Conservation (phyloP, 2,888 invertebrate species). For the Clitarchus hookeri region DNA sequence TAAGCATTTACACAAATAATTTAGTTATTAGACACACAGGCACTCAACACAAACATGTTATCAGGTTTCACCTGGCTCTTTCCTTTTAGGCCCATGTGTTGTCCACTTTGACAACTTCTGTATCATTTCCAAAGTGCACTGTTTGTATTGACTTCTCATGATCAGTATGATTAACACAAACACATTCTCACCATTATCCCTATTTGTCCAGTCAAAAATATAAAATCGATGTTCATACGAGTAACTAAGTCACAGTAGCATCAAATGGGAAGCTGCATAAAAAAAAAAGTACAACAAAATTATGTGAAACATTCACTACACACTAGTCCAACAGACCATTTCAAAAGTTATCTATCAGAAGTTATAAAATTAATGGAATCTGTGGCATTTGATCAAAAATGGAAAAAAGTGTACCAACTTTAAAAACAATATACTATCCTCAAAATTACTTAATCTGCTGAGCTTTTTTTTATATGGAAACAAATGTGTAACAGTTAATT, state of each 20-base stretch:
- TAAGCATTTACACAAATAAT: background rate
- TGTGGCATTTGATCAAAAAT: no score
- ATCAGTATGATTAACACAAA: background rate
- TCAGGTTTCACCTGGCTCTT: background rate
- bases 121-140: background rate
- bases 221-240: conserved; percentile 14
- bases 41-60: background rate
- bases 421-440: background rate
- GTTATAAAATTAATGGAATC: background rate
- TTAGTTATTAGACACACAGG: background rate
- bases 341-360: background rate
- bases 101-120: background rate
- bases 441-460: background rate
- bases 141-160: background rate
- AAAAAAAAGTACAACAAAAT: background rate
- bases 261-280: background rate
- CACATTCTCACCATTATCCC: background rate
- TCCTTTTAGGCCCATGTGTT: conserved; percentile 9
- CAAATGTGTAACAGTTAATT: no score
- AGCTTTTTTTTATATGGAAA: no score
- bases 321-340: background rate
- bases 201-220: background rate
- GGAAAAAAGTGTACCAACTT: background rate
- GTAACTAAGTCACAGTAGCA: background rate
- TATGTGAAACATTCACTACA: background rate